These are phyloP conservation scores for Neodiprion virginianus DNA, from an alignment of 1,140 invertebrate genomes.

Conservation along the genomic window DNA sequence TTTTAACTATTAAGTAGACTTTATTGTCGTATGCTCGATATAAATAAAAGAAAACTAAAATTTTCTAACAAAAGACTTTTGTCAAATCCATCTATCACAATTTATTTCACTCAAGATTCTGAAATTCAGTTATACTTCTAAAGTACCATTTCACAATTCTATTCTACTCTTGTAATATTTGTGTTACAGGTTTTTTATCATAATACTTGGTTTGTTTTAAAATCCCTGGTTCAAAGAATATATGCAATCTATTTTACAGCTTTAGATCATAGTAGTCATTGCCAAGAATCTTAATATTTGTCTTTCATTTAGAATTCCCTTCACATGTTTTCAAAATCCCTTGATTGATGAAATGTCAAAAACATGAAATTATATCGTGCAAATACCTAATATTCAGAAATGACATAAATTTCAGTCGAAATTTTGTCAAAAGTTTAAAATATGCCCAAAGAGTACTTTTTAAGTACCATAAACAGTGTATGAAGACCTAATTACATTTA, in stretches of 20 bases:
- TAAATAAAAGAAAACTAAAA: constrained; percentile 44
- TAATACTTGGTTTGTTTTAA: too few species aligned
- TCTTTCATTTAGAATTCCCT: background rate
- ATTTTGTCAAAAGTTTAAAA: background rate
- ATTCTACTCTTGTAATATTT: background rate
- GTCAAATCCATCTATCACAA: background rate
- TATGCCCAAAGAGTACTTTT: background rate
- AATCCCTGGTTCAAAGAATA: too few species aligned
- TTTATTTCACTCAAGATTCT: too few species aligned
- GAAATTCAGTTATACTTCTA: too few species aligned
- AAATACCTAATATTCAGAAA: constrained; percentile 19
- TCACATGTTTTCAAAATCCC: constrained; percentile 27
- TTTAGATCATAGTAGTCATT: too few species aligned
- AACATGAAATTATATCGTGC: constrained; percentile 46
- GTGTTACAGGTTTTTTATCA: too few species aligned
- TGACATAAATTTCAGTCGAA: constrained; percentile 12
- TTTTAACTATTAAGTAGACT: constrained; percentile 51
- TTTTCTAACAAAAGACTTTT: constrained; percentile 37
- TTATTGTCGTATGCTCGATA: constrained; percentile 50
- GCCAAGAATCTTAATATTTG: background rate
- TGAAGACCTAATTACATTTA: too few species aligned
- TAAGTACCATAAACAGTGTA: background rate
- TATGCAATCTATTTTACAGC: too few species aligned
- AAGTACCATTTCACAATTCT: too few species aligned
- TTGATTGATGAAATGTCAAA: constrained; percentile 34